These are phyloP conservation scores for Sabellastarte sp. DNA, from an alignment of 2,888 invertebrate genomes.

Conservation along the genomic window DNA sequence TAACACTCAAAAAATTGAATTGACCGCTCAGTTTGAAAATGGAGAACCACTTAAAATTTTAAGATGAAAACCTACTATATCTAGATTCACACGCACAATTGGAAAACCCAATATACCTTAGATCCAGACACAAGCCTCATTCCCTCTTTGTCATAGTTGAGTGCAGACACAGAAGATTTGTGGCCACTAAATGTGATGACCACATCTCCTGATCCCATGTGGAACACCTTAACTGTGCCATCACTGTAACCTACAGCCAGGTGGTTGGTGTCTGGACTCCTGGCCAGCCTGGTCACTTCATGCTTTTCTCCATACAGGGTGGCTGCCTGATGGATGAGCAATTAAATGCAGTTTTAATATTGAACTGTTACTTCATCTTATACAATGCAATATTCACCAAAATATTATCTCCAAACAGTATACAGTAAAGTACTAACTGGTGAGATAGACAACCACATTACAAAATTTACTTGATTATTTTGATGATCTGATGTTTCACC, in stretches of 20 bases:
- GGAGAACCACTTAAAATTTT: no score
- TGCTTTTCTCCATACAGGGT: constrained; percentile 79
- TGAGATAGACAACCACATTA: no score
- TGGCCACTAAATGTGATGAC: constrained; percentile 78
- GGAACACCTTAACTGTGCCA: constrained; percentile 82
- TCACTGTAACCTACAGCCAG: constrained; percentile 86
- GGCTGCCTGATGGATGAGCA: constrained; percentile 65
- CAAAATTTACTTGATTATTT: no score
- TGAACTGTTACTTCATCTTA: neutral
- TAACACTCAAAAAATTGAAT: no score
- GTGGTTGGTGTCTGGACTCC: constrained; percentile 74
- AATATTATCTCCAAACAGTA: no score
- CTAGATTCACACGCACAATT: no score
- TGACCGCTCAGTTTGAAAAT: no score
- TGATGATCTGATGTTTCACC: no score
- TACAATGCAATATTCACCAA: no score
- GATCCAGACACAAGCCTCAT: constrained; percentile 85
- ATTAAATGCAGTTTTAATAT: neutral
- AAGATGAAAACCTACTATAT: no score
- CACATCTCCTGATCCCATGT: constrained; percentile 69
- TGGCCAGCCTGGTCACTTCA: constrained; percentile 74
- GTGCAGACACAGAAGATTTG: constrained; percentile 75
- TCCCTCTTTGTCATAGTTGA: constrained; percentile 78
- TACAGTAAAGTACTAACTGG: no score
- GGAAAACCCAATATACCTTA: no score